phyloP scores from a whole-genome alignment of 2,113 vertebrate species.

The Willisornis vidua region DNA sequence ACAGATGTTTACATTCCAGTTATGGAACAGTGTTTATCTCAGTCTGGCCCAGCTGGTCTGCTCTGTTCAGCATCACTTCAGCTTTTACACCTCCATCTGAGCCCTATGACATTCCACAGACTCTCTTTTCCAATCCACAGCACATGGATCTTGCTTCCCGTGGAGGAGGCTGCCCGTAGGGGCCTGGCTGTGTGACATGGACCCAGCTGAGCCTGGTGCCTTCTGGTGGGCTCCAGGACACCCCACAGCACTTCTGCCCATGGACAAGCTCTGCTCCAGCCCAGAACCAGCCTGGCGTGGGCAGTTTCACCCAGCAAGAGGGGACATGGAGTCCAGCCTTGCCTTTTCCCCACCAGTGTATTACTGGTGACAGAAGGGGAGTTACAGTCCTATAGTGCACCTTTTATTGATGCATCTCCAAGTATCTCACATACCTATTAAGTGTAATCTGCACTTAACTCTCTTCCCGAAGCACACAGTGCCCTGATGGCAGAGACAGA shows the following conservation, averaged over 20 bases:
- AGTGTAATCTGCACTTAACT: not conserved
- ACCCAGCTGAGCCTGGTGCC: not conserved
- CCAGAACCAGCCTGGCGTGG: not conserved
- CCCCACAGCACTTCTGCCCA: not conserved
- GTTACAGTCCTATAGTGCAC: not conserved
- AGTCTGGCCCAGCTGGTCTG: not conserved
- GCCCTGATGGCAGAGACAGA: not conserved
- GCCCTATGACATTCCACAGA: not conserved
- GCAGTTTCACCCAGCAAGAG: not conserved
- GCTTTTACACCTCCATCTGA: not conserved
- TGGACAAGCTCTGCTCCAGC: accelerated
- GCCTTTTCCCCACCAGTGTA: not conserved
- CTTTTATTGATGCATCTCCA: not conserved
- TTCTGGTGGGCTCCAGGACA: not conserved
- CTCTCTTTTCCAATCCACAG: not conserved
- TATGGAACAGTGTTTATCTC: not conserved
- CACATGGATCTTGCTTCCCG: accelerated
- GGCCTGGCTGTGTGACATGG: not conserved
- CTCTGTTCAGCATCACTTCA: not conserved
- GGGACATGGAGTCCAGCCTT: accelerated
- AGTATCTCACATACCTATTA: not conserved
- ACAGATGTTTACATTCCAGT: not conserved
- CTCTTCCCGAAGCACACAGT: not conserved
- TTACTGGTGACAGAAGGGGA: not conserved
- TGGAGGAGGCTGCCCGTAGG: accelerated